Evolutionary conservation across 2,888 invertebrate genomes (phyloP), one percentile per base, ranked within the genome.

Genomic region (Drosophila silvestris): DNA sequence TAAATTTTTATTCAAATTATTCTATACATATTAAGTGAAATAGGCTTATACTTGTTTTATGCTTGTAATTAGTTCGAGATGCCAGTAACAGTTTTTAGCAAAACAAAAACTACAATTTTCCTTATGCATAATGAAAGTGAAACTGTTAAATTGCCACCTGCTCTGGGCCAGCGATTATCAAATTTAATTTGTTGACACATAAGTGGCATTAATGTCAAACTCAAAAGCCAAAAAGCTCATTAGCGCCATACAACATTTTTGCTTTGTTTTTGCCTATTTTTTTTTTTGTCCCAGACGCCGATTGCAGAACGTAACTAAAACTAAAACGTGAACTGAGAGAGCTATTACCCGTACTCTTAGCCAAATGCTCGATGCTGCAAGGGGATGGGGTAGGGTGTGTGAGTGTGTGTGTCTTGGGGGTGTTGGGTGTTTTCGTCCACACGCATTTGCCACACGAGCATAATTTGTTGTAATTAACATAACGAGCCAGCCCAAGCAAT

Each of bases 401-500:
- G 10, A 37, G 19, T 19, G 51, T 44, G 28, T 7, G 30, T 33
- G 32, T 37, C 26, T 22, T 14, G 50, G n/a, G 26, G 6, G n/a
- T 9, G 41, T 16, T 32, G 16, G 53, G 41, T 41, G 52, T 10
- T 44, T n/a, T 44, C 44, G 70, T 52, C 75, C 75, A 68, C 78
- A 74, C 68, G 75, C 82, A 70, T 74, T 78, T 81, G 83, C 83
- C 85, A 80, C 88, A 88, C 74, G 79, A 90, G 90, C 89, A 89
- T 90, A 89, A 89, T 89, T 89, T 89, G 86, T 82, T 91, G 90
- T 85, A 91, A 91, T 89, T 91, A 91, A 89, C 82, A 83, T 82
- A 85, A 90, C 89, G 90, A 85, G 85, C 67, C 80, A 82, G 67
- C 88, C 85, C 85, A 82, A 75, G 88, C 85, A 88, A 85, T 90